Evolutionary conservation across 2,797 vertebrate species (phyloP), one percentile per base, ranked within the genome.

Genomic region (Lithobates sylvaticus): DNA sequence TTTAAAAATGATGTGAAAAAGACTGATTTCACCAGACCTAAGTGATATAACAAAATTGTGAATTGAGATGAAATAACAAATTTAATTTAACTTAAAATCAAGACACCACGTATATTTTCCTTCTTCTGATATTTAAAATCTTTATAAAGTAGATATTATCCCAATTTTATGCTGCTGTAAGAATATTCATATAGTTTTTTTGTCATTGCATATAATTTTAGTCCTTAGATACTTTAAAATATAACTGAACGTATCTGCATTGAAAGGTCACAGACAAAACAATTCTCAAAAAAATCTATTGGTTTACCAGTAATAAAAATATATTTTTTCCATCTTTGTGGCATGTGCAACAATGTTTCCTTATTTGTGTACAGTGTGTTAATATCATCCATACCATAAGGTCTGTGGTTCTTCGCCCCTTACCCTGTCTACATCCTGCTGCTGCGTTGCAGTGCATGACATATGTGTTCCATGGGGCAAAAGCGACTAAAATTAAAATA

Each of bases 251-350:
- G 3, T 58, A 10, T 27, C 16, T 69, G 21, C 23, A 77, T 23
- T 69, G 10, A 84, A 84, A 84, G 74, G 74, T 77, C 82, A 84
- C 23, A 58, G 82, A 39, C 39, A 70, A 84, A 36, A 54, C 39
- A 58, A 23, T 83, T 10, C 39, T 84, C 44, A 65, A 72, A 83
- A 29, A 32, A 64, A 44, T 76, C 81, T n/a, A 10, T 76, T 21
- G 54, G 54, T 61, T 61, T 58, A n/a, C 68, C 72, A 76, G 26
- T 47, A 3, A 6, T 36, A 76, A 8, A 27, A 76, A 64, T 5
- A 54, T 18, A 44, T 75, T 21, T 68, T 69, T 84, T 77, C n/a
- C 32, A 69, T 84, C 34, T 23, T n/a, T 78, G 67, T 54, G 15
- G 23, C 50, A 71, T 68, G 23, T 42, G 26, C 54, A n/a, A 16